Percentiles rank a stretch among this genome's conserved stretches.
These are phyloP conservation scores for Zaprionus africanus DNA, from an alignment of 1,140 invertebrate genomes.

Conservation along the genomic window DNA sequence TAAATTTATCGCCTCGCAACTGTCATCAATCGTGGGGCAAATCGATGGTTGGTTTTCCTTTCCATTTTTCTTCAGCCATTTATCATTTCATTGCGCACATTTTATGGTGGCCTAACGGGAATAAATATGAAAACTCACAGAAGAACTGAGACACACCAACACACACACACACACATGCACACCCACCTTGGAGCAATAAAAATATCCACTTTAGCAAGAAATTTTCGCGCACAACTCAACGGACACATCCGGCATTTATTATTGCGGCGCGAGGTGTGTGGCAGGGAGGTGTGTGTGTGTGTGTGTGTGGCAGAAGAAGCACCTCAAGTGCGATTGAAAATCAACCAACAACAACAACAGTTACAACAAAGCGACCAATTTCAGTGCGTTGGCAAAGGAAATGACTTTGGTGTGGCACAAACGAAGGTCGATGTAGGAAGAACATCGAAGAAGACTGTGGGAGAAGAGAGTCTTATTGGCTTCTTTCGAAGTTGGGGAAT, in stretches of 20 bases:
- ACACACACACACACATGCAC: slow-evolving; percentile 2
- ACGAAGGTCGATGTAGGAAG: slow-evolving; percentile 22
- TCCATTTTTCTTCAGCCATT: slow-evolving; percentile 3
- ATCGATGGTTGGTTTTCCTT: slow-evolving; percentile 12
- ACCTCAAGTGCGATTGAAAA: slow-evolving; percentile 74
- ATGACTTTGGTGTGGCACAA: slow-evolving; percentile 58
- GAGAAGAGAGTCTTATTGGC: slow-evolving; percentile 46
- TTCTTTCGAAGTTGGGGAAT: slow-evolving; percentile 11
- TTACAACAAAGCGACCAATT: slow-evolving; percentile 21
- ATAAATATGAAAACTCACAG: slow-evolving; percentile 50
- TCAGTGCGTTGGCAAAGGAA: slow-evolving; percentile 73
- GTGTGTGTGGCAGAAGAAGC: slow-evolving; percentile 44
- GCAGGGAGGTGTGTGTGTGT: slow-evolving; percentile 47
- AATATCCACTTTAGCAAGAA: slow-evolving; percentile 51
- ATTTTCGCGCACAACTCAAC: slow-evolving; percentile 55
- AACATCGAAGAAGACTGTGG: slow-evolving; percentile 8
- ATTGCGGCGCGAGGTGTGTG: slow-evolving; percentile 19
- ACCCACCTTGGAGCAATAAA: slow-evolving; percentile 46
- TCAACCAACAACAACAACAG: slow-evolving; percentile 45
- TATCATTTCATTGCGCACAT: slow-evolving; percentile 14
- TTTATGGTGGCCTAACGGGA: slow-evolving; percentile 37
- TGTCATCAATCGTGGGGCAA: slow-evolving; percentile 1
- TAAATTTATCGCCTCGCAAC: neutral
- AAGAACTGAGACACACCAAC: slow-evolving; percentile 7
- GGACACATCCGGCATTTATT: slow-evolving; percentile 73